Conservation (phyloP, 2,113 vertebrate genomes). For the Proteles cristata region DNA sequence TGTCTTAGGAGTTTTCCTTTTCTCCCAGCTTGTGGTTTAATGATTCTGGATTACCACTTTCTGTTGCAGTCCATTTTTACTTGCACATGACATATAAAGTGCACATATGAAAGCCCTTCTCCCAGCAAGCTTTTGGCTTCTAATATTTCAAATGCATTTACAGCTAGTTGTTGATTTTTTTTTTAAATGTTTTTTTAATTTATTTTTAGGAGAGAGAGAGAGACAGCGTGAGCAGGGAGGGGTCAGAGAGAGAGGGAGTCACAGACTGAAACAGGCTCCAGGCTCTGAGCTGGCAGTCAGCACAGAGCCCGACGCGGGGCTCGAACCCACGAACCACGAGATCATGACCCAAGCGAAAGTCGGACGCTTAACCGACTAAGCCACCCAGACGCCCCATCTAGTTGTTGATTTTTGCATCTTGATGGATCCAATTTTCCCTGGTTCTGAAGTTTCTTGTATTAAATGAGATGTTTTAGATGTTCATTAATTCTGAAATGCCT, state of each 20-base stretch:
- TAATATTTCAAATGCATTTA: not conserved
- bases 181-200: too few species aligned
- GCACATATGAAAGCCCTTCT: not conserved
- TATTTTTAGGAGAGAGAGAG: too few species aligned
- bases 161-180: not conserved
- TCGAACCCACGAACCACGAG: too few species aligned
- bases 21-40: not conserved
- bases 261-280: too few species aligned
- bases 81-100: not conserved
- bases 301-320: too few species aligned
- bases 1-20: not conserved
- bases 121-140: not conserved
- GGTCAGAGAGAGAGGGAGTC: too few species aligned
- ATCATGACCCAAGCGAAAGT: too few species aligned
- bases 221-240: too few species aligned
- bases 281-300: too few species aligned
- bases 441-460: constrained; percentile 7
- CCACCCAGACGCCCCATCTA: too few species aligned
- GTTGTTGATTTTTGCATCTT: not conserved
- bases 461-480: not conserved
- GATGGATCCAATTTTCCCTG: not conserved
- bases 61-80: not conserved
- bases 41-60: not conserved
- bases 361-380: too few species aligned
- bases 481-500: constrained; percentile 37